Percentiles rank a stretch among this genome's conserved stretches.
Evolutionary conservation across 2,888 invertebrate species (phyloP).

Genomic region (Cryptocephalus primarius): DNA sequence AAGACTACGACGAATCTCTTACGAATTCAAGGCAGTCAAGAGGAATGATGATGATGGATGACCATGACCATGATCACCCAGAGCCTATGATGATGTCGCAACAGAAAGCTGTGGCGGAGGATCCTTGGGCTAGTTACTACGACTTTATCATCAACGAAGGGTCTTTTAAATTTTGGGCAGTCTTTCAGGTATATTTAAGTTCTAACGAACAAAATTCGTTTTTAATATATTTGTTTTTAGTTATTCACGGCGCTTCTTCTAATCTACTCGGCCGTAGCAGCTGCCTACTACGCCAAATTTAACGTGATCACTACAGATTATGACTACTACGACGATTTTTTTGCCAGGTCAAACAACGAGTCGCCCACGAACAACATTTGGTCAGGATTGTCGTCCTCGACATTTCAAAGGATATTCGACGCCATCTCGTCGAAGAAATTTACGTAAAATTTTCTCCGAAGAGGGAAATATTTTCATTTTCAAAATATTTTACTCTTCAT

Average conservation of each 20-base stretch:
- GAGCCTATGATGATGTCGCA: slow-evolving; percentile 38
- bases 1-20: slow-evolving; percentile 31
- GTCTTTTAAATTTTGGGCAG: slow-evolving; percentile 83
- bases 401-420: slow-evolving; percentile 58
- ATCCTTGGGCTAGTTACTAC: slow-evolving; percentile 72
- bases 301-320: slow-evolving; percentile 72
- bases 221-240: slow-evolving; percentile 38
- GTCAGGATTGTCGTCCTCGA: slow-evolving; percentile 48
- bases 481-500: too few relatives aligned
- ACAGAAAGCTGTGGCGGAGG: slow-evolving; percentile 49
- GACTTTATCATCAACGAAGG: slow-evolving; percentile 82
- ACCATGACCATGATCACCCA: slow-evolving; percentile 40
- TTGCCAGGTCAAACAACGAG: slow-evolving; percentile 50
- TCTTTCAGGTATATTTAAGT: slow-evolving; percentile 55
- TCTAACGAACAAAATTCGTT: not conserved
- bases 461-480: not conserved
- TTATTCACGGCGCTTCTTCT: slow-evolving; percentile 69
- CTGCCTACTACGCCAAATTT: slow-evolving; percentile 79
- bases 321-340: slow-evolving; percentile 55
- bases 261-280: slow-evolving; percentile 75
- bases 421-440: slow-evolving; percentile 41
- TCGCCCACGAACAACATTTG: slow-evolving; percentile 30
- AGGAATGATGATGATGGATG: slow-evolving; percentile 41
- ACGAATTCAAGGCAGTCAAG: slow-evolving; percentile 24
- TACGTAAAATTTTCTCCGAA: slow-evolving; percentile 20